These are phyloP conservation scores for Crioceris asparagi DNA, from an alignment of 2,888 invertebrate genomes.

Conservation along the genomic window DNA sequence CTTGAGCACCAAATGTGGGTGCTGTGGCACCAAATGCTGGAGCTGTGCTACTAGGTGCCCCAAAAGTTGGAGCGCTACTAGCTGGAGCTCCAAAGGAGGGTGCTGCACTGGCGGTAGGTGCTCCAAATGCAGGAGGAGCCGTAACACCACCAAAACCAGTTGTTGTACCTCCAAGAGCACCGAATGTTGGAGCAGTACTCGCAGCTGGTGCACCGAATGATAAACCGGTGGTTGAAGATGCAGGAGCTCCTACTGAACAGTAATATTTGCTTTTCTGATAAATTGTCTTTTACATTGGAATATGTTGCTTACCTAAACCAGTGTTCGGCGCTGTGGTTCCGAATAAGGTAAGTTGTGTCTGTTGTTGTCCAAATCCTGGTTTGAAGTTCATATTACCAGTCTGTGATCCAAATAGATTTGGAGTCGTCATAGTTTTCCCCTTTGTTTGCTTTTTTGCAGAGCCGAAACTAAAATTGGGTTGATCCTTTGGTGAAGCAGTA, in stretches of 20 bases:
- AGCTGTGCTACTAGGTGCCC: slow-evolving; percentile 21
- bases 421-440: slow-evolving; percentile 11
- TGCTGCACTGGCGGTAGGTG: slow-evolving; percentile 22
- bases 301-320: slow-evolving; percentile 34
- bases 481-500: no score
- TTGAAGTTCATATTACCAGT: slow-evolving; percentile 6
- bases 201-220: slow-evolving; percentile 16
- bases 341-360: slow-evolving; percentile 12
- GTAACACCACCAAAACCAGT: slow-evolving; percentile 6
- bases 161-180: slow-evolving; percentile 11
- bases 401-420: slow-evolving; percentile 25
- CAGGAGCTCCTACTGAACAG: slow-evolving; percentile 12
- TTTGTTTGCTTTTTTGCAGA: no score
- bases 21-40: slow-evolving; percentile 16
- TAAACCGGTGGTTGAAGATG: slow-evolving; percentile 22
- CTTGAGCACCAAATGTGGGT: slow-evolving; percentile 10
- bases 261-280: neutral
- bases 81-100: slow-evolving; percentile 16
- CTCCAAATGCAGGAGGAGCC: slow-evolving; percentile 9
- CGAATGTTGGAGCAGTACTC: slow-evolving; percentile 3
- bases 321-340: slow-evolving; percentile 23
- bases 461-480: no score
- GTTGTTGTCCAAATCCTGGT: slow-evolving; percentile 21
- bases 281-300: neutral
- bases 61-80: slow-evolving; percentile 1